Base-by-base conservation (phyloP, 2,113 vertebrate species). In the Copsychus sechellarum region DNA sequence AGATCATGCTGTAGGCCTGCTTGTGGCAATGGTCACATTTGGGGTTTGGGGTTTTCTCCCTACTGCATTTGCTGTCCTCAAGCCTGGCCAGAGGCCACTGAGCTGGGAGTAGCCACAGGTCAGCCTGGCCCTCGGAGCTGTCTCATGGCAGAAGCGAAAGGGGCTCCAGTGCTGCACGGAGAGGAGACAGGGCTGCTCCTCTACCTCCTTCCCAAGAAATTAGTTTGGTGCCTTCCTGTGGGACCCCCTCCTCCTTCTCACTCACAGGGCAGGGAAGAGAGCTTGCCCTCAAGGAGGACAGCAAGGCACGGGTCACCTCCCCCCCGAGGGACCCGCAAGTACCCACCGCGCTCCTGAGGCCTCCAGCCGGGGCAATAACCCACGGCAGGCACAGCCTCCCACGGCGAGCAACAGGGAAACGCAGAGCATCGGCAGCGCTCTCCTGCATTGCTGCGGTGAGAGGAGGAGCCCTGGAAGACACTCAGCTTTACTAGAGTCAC, bases 251-350 rank as follows among this genome's bases (percentile, higher is more conserved):
- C 29, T 65, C 36, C 28, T 64, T 28, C 29, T 33, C 38, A 21
- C 36, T 60, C 21, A 5, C 23, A 43, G n/a, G 48, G n/a, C 0
- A 1, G 67, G 48, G 22, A 73, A 67, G 3, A 9, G 17, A 8
- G 8, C 8, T 70, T 0, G 4, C 13, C 69, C 13, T 36, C 45
- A 5, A 29, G 81, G 53, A 65, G 22, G 17, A 29, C 54, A 56
- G 38, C 45, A 24, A n/a, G 17, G 40, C 38, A 5, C 1, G 2
- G 64, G 14, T 14, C 29, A 36, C 11, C 29, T 81, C 29, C 38
- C 42, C 8, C 8, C 6, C 0, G 4, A 65, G 53, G 14, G 48
- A 38, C 31, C 12, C 53, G 4, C 4, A 0, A 24, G 5, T 36
- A 36, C 25, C 28, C 65, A 24, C 72, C 53, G 48, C 2, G 0